Base-by-base conservation (phyloP, 1,140 invertebrate genomes). In the Pogonognathellus flavescens region DNA sequence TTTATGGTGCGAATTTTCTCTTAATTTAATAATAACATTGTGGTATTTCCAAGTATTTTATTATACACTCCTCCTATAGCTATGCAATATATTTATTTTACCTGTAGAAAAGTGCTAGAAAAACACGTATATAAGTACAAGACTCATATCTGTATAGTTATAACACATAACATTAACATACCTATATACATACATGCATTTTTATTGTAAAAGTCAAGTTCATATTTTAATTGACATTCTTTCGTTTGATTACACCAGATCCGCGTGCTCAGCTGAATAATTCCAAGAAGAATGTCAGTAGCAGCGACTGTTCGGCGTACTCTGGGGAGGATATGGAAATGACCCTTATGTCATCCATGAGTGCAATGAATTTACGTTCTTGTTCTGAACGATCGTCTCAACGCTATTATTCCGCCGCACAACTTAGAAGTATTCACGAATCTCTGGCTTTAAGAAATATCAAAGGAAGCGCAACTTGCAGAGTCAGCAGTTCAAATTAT, bases 291-390 rank as follows among this genome's bases (percentile, higher is more conserved):
- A 76, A 76, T 76, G 25, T 76, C n/a, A 76, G 31, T 41, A 41
- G 6, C 31, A 41, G 31, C 31, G 31, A 76, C 16, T 25, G 31
- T 25, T 10, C 70, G 41, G 10, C 70, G 7, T 50, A 76, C 16
- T 76, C 70, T 76, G 70, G 70, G 49, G 70, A 76, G 70, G 70
- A 76, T 31, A 31, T 76, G 70, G 70, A 76, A 76, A 76, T 76
- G 70, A 76, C 31, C 16, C 41, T 76, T 41, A 49, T 76, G 70
- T 18, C 22, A 6, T 41, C 31, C 16, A 76, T 76, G 70, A 41
- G 41, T 76, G 41, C 70, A 41, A 76, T 76, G 70, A 76, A 76
- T 49, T n/a, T 76, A 1, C 13, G 70, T 14, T 76, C 70, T 8
- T 76, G 70, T 49, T 14, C 41, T 16, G 70, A 76, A 14, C 31